Base-by-base conservation (phyloP, 2,113 vertebrate genomes). In the Natator depressus region DNA sequence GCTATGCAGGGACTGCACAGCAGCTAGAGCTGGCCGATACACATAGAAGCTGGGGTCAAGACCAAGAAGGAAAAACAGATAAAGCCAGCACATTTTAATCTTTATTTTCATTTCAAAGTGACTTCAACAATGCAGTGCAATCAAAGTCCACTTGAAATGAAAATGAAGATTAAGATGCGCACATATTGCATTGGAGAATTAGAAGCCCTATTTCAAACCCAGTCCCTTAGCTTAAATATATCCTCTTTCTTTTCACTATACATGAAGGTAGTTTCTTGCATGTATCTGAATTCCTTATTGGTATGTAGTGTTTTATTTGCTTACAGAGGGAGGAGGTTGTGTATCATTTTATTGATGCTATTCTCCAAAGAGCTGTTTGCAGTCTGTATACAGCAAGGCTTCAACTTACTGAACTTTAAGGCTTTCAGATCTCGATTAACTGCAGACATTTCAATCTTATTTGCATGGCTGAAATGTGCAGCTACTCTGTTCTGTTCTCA, bases 381-480 rank as follows among this genome's bases (percentile, higher is more conserved):
- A 91, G 81, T 89, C 85, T 95, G 89, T 75, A 80, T 57, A 76
- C 80, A 88, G 82, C 54, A 85, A 79, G 84, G 82, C 25, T 88
- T 75, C 65, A 78, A 46, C 69, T 91, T 90, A 24, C 47, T 85
- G 53, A 85, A 91, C 82, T 80, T 57, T 12, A 88, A 79, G 79
- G 85, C 92, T 93, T 92, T 92, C 78, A 80, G 79, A 83, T 95
- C 54, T 13, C 87, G 47, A 4, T 86, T 96, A 75, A 91, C 88
- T 91, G 91, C 57, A 93, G 84, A 50, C 81, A 85, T 6, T 29
- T 92, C 38, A 47, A 6, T n/a, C 62, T 91, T 96, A 86, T 96
- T 97, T 97, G 88, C 92, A 90, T 96, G 85, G 88, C 57, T 94
- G 91, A 94, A 85, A 88, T 31, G 51, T 84, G 35, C 72, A 62